phyloP scores from a whole-genome alignment of 2,113 vertebrate genomes.

The Alethe castanea region DNA sequence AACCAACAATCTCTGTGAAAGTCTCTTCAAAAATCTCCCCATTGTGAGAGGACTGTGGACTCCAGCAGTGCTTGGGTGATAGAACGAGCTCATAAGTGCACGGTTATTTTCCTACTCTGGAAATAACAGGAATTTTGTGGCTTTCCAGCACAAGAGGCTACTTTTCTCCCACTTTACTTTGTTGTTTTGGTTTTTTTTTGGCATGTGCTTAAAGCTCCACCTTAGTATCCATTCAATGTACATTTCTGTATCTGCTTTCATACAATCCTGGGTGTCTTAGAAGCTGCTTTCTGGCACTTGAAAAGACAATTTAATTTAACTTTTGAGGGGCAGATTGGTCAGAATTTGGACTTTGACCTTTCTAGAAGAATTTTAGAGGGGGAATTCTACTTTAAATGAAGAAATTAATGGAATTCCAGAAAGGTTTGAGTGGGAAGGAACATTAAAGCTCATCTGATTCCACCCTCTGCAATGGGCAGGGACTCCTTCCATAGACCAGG shows the following conservation, averaged over 20 bases:
- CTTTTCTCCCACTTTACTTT: neutral
- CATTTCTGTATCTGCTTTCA: neutral
- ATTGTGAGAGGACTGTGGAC: neutral
- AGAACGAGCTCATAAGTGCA: neutral
- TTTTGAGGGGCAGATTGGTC: neutral
- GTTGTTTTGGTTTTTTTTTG: neutral
- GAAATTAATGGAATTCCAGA: neutral
- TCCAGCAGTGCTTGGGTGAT: neutral
- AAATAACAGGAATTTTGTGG: constrained; percentile 4
- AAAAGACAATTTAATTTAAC: neutral
- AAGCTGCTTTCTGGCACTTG: neutral
- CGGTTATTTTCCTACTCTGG: neutral
- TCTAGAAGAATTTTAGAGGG: neutral
- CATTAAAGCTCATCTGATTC: neutral
- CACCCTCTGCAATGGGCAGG: neutral
- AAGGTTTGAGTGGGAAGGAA: neutral
- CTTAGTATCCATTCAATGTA: neutral
- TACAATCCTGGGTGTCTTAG: neutral
- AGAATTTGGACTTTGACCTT: neutral
- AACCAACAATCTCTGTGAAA: neutral
- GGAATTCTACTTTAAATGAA: neutral
- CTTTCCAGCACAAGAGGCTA: neutral
- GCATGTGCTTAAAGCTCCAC: neutral
- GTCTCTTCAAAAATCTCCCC: neutral
- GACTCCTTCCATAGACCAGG: neutral